A percentile compares a stretch with the other conserved stretches of the same genome.
Evolutionary conservation across 2,888 invertebrate species (phyloP).

Genomic region (Geotrupes spiniger): DNA sequence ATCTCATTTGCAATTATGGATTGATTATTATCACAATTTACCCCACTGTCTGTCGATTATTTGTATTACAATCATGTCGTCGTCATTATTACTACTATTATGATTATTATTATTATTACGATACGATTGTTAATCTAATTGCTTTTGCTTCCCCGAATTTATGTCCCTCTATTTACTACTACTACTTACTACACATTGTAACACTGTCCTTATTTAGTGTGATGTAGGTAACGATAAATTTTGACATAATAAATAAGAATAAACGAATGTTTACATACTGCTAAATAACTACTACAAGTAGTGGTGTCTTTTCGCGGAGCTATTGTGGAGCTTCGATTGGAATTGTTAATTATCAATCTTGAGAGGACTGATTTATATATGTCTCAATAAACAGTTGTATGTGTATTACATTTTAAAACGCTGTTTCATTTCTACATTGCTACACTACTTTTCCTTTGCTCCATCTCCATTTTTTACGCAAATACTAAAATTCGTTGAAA

Average conservation of each 20-base stretch:
- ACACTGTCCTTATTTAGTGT: constrained; percentile 45
- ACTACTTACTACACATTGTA: constrained; percentile 30
- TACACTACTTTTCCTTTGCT: constrained; percentile 22
- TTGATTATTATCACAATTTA: constrained; percentile 27
- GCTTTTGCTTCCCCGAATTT: constrained; percentile 42
- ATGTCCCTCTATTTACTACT: constrained; percentile 31
- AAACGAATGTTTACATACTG: constrained; percentile 25
- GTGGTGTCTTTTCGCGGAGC: constrained; percentile 30
- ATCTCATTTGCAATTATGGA: constrained; percentile 43
- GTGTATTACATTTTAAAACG: constrained; percentile 57
- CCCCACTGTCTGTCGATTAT: constrained; percentile 24
- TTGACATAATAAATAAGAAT: constrained; percentile 34
- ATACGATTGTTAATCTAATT: constrained; percentile 25
- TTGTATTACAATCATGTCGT: too few species aligned
- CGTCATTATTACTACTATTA: constrained; percentile 6
- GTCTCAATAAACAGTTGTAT: constrained; percentile 67
- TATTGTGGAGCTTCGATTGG: constrained; percentile 36
- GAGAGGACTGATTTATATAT: constrained; percentile 54
- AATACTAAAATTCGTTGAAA: too few species aligned
- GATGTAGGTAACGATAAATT: constrained; percentile 46
- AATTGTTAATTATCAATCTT: constrained; percentile 44
- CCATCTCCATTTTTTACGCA: constrained; percentile 12
- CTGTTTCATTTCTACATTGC: constrained; percentile 25
- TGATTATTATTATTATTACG: constrained; percentile 14
- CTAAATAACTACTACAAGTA: constrained; percentile 15